Conservation (phyloP, 2,888 invertebrate genomes). For the Siphlonurus alternatus region DNA sequence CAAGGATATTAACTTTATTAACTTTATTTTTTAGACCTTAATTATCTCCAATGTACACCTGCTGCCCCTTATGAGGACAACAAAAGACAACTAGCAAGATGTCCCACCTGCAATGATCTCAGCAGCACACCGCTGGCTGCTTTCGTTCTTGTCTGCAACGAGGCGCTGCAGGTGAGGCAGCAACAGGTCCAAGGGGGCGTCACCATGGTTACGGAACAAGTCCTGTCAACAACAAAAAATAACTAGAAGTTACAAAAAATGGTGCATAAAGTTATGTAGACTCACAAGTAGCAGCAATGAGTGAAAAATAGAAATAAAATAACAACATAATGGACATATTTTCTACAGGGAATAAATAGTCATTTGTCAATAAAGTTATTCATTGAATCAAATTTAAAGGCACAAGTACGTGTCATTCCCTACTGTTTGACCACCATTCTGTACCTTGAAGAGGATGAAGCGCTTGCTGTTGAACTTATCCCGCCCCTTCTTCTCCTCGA, state of each 20-base stretch:
- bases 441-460: constrained; percentile 56
- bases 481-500: constrained; percentile 74
- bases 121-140: constrained; percentile 64
- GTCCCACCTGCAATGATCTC: constrained; percentile 48
- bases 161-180: constrained; percentile 45
- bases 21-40: too few relatives aligned
- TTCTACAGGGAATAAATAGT: background rate
- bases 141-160: constrained; percentile 50
- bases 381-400: constrained; percentile 2
- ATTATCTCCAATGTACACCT: too few relatives aligned
- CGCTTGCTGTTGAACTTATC: constrained; percentile 57
- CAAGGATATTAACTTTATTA: too few relatives aligned
- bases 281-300: background rate
- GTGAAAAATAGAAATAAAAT: too few relatives aligned
- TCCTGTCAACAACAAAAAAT: constrained; percentile 26
- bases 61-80: too few relatives aligned
- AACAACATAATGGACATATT: background rate
- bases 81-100: too few relatives aligned
- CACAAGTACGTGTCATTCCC: background rate
- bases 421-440: background rate
- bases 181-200: constrained; percentile 40
- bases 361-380: too few relatives aligned
- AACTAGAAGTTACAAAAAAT: too few relatives aligned
- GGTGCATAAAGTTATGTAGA: too few relatives aligned
- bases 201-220: constrained; percentile 63